Evolutionary conservation across 2,888 invertebrate genomes (phyloP).

Genomic region (Oithona nana): DNA sequence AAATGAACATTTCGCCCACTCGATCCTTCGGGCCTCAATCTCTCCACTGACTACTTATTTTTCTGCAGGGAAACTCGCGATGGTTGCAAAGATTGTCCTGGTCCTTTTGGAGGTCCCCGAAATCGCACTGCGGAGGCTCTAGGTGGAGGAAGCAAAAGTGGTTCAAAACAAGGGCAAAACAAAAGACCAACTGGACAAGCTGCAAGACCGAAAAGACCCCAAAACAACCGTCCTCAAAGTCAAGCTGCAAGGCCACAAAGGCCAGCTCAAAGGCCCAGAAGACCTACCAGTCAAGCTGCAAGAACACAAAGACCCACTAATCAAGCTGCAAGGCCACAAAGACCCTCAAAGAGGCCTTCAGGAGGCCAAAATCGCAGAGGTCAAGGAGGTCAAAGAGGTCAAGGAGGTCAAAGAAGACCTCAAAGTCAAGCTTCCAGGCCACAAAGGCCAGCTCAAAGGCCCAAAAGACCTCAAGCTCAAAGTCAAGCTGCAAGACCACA

Average conservation of each 20-base stretch:
- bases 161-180: background rate
- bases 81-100: constrained; percentile 16
- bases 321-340: background rate
- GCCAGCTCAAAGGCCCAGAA: background rate
- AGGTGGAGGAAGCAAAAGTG: background rate
- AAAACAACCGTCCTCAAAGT: background rate
- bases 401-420: background rate
- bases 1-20: too few relatives aligned
- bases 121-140: constrained; percentile 5
- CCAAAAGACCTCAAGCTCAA: background rate
- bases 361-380: background rate
- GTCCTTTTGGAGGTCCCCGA: constrained; percentile 16
- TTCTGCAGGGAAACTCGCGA: constrained; percentile 15
- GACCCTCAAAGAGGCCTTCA: background rate
- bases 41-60: too few relatives aligned
- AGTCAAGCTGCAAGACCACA: background rate
- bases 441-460: background rate
- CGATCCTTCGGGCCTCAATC: too few relatives aligned
- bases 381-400: background rate
- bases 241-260: background rate
- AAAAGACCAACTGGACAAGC: background rate
- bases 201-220: background rate
- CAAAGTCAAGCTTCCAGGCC: background rate
- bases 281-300: background rate
- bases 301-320: background rate